phyloP scores from a whole-genome alignment of 2,113 vertebrate species.

The Axis porcinus region DNA sequence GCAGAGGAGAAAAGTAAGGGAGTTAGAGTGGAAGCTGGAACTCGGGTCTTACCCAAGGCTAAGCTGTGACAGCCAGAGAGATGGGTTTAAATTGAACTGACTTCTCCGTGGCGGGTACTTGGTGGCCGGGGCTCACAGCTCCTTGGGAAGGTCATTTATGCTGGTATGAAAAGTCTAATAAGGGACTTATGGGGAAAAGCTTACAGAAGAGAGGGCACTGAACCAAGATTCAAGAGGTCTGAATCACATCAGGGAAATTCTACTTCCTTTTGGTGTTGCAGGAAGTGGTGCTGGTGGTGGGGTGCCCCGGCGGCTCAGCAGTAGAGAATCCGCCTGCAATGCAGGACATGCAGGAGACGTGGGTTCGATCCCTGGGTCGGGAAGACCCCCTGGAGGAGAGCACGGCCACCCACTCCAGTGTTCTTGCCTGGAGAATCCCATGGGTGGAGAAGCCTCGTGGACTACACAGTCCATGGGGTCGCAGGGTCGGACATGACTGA shows the following conservation, averaged over 20 bases:
- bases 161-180: background rate
- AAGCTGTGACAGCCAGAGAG: background rate
- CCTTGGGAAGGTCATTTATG: background rate
- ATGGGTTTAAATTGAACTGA: background rate
- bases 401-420: background rate
- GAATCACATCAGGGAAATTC: background rate
- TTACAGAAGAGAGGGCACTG: background rate
- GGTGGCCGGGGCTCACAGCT: background rate
- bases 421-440: background rate
- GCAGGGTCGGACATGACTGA: background rate
- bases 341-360: background rate
- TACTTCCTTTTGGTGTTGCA: background rate
- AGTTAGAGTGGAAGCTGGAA: background rate
- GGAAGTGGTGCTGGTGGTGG: background rate
- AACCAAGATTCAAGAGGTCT: background rate
- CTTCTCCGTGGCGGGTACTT: rapidly evolving
- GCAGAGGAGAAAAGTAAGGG: background rate
- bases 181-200: background rate
- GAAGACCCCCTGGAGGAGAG: background rate
- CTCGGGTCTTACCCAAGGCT: background rate
- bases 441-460: background rate
- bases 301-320: background rate
- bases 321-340: background rate
- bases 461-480: background rate
- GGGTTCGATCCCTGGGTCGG: background rate